A percentile compares a stretch with the other conserved stretches of the same genome.
phyloP scores from a whole-genome alignment of 1,140 invertebrate species.

The Zaprionus taronus region DNA sequence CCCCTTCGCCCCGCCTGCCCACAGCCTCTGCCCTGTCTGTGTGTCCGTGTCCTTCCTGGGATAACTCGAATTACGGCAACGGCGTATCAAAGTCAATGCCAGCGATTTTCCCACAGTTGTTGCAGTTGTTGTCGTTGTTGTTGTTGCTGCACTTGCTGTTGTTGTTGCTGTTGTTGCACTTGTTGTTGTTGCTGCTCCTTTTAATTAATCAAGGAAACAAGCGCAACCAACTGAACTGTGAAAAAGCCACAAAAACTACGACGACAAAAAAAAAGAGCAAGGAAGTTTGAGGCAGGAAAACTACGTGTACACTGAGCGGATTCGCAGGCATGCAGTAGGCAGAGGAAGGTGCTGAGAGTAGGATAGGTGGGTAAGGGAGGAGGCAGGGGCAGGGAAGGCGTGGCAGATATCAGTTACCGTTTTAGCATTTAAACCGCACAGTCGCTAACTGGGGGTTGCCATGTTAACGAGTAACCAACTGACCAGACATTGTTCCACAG shows the following conservation, averaged over 20 bases:
- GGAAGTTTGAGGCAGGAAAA: slow-evolving; percentile 6
- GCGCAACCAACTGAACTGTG: slow-evolving; percentile 61
- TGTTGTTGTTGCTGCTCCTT: slow-evolving; percentile 38
- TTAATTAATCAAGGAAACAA: slow-evolving; percentile 80
- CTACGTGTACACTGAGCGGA: slow-evolving; percentile 37
- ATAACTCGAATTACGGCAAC: slow-evolving; percentile 71
- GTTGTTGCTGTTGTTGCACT: background rate
- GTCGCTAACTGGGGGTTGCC: slow-evolving; percentile 45
- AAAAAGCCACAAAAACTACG: slow-evolving; percentile 8
- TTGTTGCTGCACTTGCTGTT: slow-evolving; percentile 11
- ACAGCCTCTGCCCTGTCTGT: background rate
- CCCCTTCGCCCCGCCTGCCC: background rate
- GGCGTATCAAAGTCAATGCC: slow-evolving; percentile 76
- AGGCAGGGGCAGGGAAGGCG: background rate
- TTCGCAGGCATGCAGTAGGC: slow-evolving; percentile 15
- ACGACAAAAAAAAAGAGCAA: slow-evolving; percentile 25
- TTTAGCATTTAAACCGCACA: slow-evolving; percentile 48
- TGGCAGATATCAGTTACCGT: slow-evolving; percentile 61
- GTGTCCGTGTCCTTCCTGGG: slow-evolving; percentile 16
- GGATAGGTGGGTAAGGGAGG: no score
- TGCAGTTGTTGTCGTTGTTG: background rate
- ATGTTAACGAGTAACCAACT: slow-evolving; percentile 41
- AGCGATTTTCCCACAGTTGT: slow-evolving; percentile 66
- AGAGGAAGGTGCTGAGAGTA: background rate
- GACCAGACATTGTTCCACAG: slow-evolving; percentile 10